Conservation (phyloP, 1,140 invertebrate species). For the Lepidurus packardi region DNA sequence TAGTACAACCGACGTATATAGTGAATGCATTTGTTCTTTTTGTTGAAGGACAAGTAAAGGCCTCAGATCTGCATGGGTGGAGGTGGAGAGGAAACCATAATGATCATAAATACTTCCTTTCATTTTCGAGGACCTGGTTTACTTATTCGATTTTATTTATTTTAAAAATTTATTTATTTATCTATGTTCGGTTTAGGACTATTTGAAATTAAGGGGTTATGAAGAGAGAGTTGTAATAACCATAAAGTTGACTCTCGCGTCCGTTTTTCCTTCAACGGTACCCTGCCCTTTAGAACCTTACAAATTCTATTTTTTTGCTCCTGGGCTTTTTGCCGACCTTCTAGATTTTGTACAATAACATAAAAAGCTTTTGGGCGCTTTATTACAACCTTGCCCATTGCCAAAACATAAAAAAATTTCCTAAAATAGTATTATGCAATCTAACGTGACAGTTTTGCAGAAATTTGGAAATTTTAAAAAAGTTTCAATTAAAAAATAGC, state of each 20-base stretch:
- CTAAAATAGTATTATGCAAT: too few species aligned
- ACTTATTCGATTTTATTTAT: not conserved
- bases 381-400: not conserved
- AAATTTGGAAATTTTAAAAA: too few species aligned
- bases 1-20: not conserved
- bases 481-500: too few species aligned
- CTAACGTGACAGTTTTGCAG: too few species aligned
- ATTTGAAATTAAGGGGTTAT: not conserved
- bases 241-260: not conserved
- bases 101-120: not conserved
- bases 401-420: too few species aligned
- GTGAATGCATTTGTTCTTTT: not conserved
- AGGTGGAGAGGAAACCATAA: not conserved
- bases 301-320: not conserved
- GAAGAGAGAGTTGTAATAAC: not conserved
- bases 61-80: not conserved
- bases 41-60: not conserved
- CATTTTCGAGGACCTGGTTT: not conserved
- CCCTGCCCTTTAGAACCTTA: not conserved
- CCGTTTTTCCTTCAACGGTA: conserved; percentile 5
- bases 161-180: not conserved
- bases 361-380: not conserved
- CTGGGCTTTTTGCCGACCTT: not conserved
- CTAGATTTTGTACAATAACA: not conserved
- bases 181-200: not conserved